Evolutionary conservation across 2,797 vertebrate genomes (phyloP), one percentile per base, ranked within the genome.

Genomic region (Myiothlypis coronata): DNA sequence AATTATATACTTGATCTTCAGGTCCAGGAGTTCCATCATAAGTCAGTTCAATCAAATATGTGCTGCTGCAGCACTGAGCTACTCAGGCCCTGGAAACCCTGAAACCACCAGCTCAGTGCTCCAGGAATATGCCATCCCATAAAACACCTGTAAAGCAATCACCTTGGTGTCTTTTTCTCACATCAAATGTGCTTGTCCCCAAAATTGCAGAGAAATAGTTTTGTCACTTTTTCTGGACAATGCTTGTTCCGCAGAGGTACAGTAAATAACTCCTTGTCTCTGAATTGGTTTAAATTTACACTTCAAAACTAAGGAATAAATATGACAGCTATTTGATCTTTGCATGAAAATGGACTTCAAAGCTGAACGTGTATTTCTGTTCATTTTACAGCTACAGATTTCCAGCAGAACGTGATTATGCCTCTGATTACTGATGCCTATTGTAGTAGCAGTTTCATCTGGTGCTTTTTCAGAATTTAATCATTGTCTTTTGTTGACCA

Each of bases 401-500:
- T 97, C 94, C 93, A 96, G 94, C 90, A 97, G 96, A 97, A 98
- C 53, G 72, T 95, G 97, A 98, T 98, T 98, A 98, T 97, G 89
- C 82, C 96, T 95, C 96, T 97, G 97, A 98, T 98, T 98, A 98
- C 98, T 91, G 97, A 96, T 90, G 97, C 83, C 96, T 97, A 98
- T 98, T 99, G 98, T 98, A 95, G 91, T 71, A 95, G 97, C 96
- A 98, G 98, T 97, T 98, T 98, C 98, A 98, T 98, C 96, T 96
- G 97, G 97, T 98, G 98, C 97, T 98, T 98, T 98, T 97, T 97
- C 98, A 97, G 98, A 98, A 98, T 98, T 97, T 97, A 98, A 98
- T 99, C 98, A 99, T 99, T 99, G 99, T 99, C 98, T 98, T 99
- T 99, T 99, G 98, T 99, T 97, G 96, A 96, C 95, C 84, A 97